Evolutionary conservation across 1,140 invertebrate species (phyloP).

Genomic region (Caenorhabditis inopinata): DNA sequence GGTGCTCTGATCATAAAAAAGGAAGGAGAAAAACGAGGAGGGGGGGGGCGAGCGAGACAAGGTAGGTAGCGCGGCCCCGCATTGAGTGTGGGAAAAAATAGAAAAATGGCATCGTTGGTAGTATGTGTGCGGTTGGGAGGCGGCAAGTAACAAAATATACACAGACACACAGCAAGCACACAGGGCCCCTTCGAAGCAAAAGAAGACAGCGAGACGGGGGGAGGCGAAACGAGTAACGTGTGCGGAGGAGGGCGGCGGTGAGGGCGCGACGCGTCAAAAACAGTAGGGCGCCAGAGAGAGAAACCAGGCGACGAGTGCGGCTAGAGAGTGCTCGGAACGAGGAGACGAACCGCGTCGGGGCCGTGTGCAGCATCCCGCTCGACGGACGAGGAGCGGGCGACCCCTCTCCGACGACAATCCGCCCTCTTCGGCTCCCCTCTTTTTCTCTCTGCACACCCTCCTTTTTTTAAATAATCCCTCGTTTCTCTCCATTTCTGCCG

Average conservation of each 20-base stretch:
- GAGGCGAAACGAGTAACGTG: neutral
- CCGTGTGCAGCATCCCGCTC: too few species aligned
- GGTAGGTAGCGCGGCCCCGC: neutral
- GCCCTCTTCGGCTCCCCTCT: neutral
- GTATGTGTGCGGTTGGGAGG: conserved; percentile 32
- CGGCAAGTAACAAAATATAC: conserved; percentile 34
- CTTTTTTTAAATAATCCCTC: too few species aligned
- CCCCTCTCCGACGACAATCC: neutral
- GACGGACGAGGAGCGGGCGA: neutral
- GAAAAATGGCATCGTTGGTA: conserved; percentile 24
- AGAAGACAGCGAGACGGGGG: neutral
- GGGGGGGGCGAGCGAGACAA: neutral
- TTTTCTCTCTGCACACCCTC: neutral
- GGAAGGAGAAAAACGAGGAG: neutral
- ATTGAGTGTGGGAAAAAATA: conserved; percentile 34
- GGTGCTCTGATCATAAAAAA: neutral
- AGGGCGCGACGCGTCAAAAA: conserved; percentile 10
- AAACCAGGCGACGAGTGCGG: neutral
- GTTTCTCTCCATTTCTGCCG: neutral
- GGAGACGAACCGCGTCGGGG: neutral
- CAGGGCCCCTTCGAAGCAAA: neutral
- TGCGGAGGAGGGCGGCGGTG: neutral
- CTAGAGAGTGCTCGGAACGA: neutral
- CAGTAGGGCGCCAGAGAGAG: neutral
- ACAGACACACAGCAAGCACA: neutral